Base-by-base conservation (phyloP, 2,797 vertebrate species). In the Falco cherrug region DNA sequence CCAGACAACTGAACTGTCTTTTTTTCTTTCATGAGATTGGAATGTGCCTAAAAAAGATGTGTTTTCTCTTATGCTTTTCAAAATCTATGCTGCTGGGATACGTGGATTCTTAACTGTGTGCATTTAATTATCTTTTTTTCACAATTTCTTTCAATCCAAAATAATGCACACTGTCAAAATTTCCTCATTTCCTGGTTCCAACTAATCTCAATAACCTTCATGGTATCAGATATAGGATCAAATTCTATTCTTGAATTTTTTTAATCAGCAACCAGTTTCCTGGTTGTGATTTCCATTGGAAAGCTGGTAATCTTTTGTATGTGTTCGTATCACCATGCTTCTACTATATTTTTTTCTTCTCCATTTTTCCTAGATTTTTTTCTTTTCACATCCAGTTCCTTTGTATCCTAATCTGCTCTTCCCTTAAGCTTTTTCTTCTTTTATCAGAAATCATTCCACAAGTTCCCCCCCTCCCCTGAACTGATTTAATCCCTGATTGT, bases 381-480 rank as follows among this genome's bases (percentile, higher is more conserved):
- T 31, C 10, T 68, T 78, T 77, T 74, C 11, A 73, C 26, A 10
- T n/a, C 33, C 39, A n/a, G 24, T 53, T 77, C n/a, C 43, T 78
- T 35, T 57, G 8, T 43, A 54, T 7, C 16, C 19, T 16, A 47
- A 51, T 43, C 13, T 63, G 37, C 26, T 67, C 39, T 82, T 43
- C 13, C 25, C 33, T 60, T 75, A 14, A 65, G 57, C 26, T 10
- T 41, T 74, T 33, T 56, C 63, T 71, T 67, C 21, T 61, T 47
- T 45, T 57, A 41, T 16, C 14, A 76, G 56, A 82, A 82, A 69
- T 21, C 11, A 13, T 29, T 24, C 35, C 22, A 22, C 12, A 11
- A 70, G n/a, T 61, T 54, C 1, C 0, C 5, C 22, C 16, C 8
- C 10, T 17, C 4, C 0, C 6, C 68, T 24, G 2, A 9, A 18